A percentile compares a stretch with the other conserved stretches of the same genome.
Conservation (phyloP, 2,888 invertebrate genomes). For the Halocaridina rubra region DNA sequence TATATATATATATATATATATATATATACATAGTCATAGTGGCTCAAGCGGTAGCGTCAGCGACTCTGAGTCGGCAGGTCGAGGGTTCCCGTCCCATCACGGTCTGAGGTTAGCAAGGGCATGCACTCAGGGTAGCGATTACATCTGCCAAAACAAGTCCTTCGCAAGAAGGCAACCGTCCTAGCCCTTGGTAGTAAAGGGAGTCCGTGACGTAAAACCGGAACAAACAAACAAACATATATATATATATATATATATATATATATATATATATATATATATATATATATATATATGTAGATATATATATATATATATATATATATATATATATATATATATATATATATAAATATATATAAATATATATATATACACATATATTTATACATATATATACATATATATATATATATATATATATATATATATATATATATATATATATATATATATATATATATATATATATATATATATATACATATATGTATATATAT, state of each 20-base stretch:
- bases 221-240: not conserved
- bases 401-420: not conserved
- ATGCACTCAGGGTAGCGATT: too few relatives aligned
- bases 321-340: not conserved
- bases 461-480: not conserved
- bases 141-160: too few relatives aligned
- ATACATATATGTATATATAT: not conserved
- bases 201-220: too few relatives aligned
- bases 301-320: not conserved
- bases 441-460: not conserved
- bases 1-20: conserved; percentile 8
- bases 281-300: not conserved
- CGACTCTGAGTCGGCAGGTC: too few relatives aligned
- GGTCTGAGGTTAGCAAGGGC: too few relatives aligned
- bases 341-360: not conserved
- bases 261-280: not conserved
- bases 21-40: conserved; percentile 9
- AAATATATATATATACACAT: not conserved
- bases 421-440: not conserved
- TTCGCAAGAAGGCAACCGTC: too few relatives aligned
- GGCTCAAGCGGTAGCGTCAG: too few relatives aligned
- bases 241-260: not conserved
- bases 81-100: too few relatives aligned
- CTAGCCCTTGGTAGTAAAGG: too few relatives aligned
- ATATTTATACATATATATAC: not conserved